Evolutionary conservation across 2,113 vertebrate species (phyloP), one percentile per base, ranked within the genome.

Genomic region (Microcebus ravelobensis): DNA sequence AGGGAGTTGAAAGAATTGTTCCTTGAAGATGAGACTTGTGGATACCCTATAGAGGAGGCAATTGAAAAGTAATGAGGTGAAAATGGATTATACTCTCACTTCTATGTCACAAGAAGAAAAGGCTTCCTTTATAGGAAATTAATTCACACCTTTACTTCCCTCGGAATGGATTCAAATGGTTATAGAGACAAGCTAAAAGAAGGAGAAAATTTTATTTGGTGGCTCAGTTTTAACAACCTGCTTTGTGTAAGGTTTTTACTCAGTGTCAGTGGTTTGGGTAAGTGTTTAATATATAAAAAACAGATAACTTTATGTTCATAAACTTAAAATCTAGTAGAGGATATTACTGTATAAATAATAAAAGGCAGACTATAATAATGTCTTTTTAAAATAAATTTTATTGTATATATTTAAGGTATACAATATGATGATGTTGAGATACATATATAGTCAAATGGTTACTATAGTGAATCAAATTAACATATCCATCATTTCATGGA

Each of bases 51-150:
- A 96, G 93, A 92, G 93, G 81, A 96, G 52, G 91, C 93, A 95
- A 87, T 55, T 95, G 96, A 95, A 97, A 97, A 71, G 67, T 81
- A 97, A 96, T 88, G 59, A 97, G 81, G 88, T 96, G 91, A 96
- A 96, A 97, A 97, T 95, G 29, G 85, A 92, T 87, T 95, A 67
- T 87, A 91, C 52, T 94, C 65, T 96, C 90, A 95, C 81, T 96
- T 96, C 70, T 90, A 25, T 90, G 70, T 84, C 91, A 97, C 59
- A 74, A 29, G 91, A 95, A 94, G 57, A 93, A 95, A 90, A 92
- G 59, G 23, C 74, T 95, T 81, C 42, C 65, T 92, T 96, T 94
- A 57, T 83, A 92, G 85, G 91, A 96, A 96, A 96, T 96, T 96
- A 96, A 84, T 89, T 96, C 93, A 95, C 85, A 97, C 91, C 45